These are phyloP conservation scores for Oceanodroma leucorhoa DNA, from an alignment of 2,797 vertebrate species.

Conservation along the genomic window DNA sequence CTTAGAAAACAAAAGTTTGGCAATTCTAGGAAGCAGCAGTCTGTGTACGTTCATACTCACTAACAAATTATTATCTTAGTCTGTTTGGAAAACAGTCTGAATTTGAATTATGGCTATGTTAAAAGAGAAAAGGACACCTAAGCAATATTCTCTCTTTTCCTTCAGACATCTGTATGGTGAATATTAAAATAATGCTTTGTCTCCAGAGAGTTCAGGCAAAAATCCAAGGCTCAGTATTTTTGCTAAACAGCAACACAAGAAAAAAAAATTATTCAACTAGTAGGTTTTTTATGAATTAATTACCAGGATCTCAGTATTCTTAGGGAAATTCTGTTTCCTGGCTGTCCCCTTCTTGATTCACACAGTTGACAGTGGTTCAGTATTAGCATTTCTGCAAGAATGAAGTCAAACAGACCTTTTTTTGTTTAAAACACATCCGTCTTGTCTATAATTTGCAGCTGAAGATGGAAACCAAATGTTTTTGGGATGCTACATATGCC, in stretches of 20 bases:
- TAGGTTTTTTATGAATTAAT: conserved; percentile 38
- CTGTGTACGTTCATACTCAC: background rate
- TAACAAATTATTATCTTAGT: background rate
- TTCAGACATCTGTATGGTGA: background rate
- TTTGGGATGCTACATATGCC: conserved; percentile 37
- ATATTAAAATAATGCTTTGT: conserved; percentile 21
- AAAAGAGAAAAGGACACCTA: conserved; percentile 25
- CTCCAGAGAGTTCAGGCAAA: conserved; percentile 6
- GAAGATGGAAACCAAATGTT: conserved; percentile 72
- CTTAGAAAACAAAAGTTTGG: background rate
- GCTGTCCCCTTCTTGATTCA: conserved; percentile 37
- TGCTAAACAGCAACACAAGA: background rate
- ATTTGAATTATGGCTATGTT: background rate
- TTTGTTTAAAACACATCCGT: conserved; percentile 64
- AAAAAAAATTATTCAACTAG: background rate
- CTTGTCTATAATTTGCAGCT: conserved; percentile 54
- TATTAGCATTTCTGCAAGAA: conserved; percentile 63
- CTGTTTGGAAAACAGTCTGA: background rate
- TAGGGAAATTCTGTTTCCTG: conserved; percentile 60
- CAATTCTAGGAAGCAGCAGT: background rate
- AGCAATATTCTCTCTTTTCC: background rate
- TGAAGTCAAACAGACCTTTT: conserved; percentile 65
- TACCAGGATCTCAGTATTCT: conserved; percentile 42
- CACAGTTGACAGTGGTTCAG: conserved; percentile 43
- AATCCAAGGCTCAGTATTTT: conserved; percentile 19